Evolutionary conservation across 92 coral and sea anemone species (phyloP), one percentile per base, ranked within the genome.

Genomic region (Zoanthus solanderi): DNA sequence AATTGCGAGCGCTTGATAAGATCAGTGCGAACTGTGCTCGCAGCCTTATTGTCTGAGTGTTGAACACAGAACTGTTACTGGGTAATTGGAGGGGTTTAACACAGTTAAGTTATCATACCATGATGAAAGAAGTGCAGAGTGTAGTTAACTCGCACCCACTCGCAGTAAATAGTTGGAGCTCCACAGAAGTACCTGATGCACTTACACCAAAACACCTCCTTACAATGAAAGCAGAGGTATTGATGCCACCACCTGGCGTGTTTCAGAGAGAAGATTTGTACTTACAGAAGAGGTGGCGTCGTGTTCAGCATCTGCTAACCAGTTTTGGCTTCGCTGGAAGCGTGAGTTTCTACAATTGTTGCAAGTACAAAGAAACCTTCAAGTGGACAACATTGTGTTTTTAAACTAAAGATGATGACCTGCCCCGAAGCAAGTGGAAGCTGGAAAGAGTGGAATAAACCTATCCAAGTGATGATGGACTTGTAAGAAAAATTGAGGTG

Each of bases 241-340:
- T 90, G 66, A n/a, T 90, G 69, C 87, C 93, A 2, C 93, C 93
- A 11, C 94, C 94, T 74, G 94, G 91, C 67, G 90, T 65, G 74
- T 87, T 86, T 46, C 72, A 34, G 65, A 37, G 84, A 77, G 84
- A 65, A 18, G 84, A 79, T 45, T 66, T 87, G 42, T 78, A 87
- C 86, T 75, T 28, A 15, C 45, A 18, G 57, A 78, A 72, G 71
- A 78, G 90, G 53, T 87, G 90, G 90, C 78, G 78, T 34, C 45
- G 78, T 57, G 90, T 77, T 13, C 69, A 78, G 28, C 84, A 77
- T 52, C 84, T 28, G 90, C 84, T 32, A 78, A 87, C 65, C 50
- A 87, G 67, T 87, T 87, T 77, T 87, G 89, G 89, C 29, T 47
- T 9, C 78, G 89, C 78, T 87, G 89, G 89, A 78, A 37, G 73